phyloP scores from a whole-genome alignment of 2,797 vertebrate species.

The Peromyscus melanophrys region DNA sequence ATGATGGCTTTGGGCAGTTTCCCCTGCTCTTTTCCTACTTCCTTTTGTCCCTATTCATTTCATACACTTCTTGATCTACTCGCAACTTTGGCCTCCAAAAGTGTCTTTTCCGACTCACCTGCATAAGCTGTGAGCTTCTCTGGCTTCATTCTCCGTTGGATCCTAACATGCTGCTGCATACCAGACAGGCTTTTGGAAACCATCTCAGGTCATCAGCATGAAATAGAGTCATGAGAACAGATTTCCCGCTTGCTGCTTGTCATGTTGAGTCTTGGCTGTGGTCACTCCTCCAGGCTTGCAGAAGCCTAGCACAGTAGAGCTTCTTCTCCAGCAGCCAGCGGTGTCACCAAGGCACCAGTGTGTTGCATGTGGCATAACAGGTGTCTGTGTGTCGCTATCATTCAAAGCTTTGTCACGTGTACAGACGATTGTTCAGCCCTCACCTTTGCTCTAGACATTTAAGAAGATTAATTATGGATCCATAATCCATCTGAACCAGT shows the following conservation, averaged over 20 bases:
- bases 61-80: constrained; percentile 37
- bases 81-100: background rate
- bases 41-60: constrained; percentile 4
- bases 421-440: background rate
- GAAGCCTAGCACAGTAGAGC: background rate
- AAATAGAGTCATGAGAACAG: background rate
- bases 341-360: background rate
- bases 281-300: background rate
- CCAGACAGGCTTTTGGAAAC: constrained; percentile 6
- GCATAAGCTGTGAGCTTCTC: background rate
- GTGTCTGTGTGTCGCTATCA: background rate
- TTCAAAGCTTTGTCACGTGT: background rate
- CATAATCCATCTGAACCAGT: background rate
- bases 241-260: background rate
- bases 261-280: background rate
- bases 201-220: background rate
- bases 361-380: background rate
- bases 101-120: constrained; percentile 45
- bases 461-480: background rate
- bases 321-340: background rate
- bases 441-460: constrained; percentile 17
- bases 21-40: constrained; percentile 18
- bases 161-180: background rate
- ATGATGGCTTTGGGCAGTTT: background rate
- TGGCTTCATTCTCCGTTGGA: constrained; percentile 36